Percentiles rank a stretch among this genome's conserved stretches.
Evolutionary conservation across 2,797 vertebrate species (phyloP).

Genomic region (Chelmon rostratus): DNA sequence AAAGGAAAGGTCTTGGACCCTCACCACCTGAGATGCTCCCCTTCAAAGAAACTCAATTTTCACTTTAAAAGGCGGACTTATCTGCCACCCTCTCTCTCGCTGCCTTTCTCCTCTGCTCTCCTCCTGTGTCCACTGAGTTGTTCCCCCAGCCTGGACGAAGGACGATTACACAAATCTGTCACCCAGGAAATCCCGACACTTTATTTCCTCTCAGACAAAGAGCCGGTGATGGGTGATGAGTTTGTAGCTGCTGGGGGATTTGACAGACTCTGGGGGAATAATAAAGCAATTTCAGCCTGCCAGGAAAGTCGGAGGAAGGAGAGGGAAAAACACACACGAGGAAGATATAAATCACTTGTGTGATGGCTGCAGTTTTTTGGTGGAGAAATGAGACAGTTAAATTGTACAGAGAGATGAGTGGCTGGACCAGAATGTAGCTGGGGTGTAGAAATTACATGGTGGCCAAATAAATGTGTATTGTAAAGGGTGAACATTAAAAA

Average conservation of each 20-base stretch:
- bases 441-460: slow-evolving; percentile 41
- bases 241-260: slow-evolving; percentile 79
- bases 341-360: slow-evolving; percentile 79
- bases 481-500: slow-evolving; percentile 30
- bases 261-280: slow-evolving; percentile 83
- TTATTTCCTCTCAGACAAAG: slow-evolving; percentile 85
- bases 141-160: slow-evolving; percentile 63
- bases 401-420: slow-evolving; percentile 70
- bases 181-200: slow-evolving; percentile 81
- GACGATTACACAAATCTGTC: slow-evolving; percentile 82
- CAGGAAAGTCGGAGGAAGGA: slow-evolving; percentile 70
- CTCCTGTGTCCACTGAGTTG: slow-evolving; percentile 61
- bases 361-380: slow-evolving; percentile 67
- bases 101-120: slow-evolving; percentile 38
- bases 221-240: slow-evolving; percentile 83
- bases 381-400: slow-evolving; percentile 75
- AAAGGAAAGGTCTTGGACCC: slow-evolving; percentile 62
- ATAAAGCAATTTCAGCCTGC: slow-evolving; percentile 86
- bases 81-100: slow-evolving; percentile 37
- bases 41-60: slow-evolving; percentile 81
- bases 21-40: slow-evolving; percentile 61
- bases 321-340: slow-evolving; percentile 66
- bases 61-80: slow-evolving; percentile 68
- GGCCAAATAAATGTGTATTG: slow-evolving; percentile 58
- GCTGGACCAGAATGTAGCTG: slow-evolving; percentile 51